A percentile compares a stretch with the other conserved stretches of the same genome.
Conservation (phyloP, 2,888 invertebrate species). For the Buathra laborator region DNA sequence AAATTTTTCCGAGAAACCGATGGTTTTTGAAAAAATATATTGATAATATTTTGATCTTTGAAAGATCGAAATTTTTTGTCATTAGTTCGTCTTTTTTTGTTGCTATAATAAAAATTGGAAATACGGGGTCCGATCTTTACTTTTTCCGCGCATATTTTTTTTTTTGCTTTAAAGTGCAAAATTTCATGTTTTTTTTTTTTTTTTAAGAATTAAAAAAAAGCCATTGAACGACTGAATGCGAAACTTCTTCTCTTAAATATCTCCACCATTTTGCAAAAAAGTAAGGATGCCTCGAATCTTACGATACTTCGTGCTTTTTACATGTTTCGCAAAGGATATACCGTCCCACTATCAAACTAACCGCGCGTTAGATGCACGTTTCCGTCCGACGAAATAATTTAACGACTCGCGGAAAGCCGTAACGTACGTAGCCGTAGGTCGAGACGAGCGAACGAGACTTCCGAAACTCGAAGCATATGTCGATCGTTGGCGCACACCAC, state of each 20-base stretch:
- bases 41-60: background rate
- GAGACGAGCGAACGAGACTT: constrained; percentile 54
- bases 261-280: background rate
- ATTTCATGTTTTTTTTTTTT: no score
- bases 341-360: constrained; percentile 42
- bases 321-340: background rate
- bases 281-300: background rate
- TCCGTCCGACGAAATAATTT: constrained; percentile 63
- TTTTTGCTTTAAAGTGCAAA: no score
- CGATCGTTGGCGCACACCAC: constrained; percentile 19
- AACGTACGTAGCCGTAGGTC: constrained; percentile 42
- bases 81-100: no score
- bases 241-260: background rate
- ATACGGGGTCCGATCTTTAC: no score
- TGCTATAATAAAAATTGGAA: no score
- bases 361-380: constrained; percentile 32
- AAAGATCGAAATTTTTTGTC: background rate
- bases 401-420: constrained; percentile 58
- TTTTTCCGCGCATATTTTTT: no score
- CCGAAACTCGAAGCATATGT: constrained; percentile 60
- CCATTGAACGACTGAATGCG: no score
- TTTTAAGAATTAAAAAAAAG: no score
- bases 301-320: background rate
- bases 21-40: background rate
- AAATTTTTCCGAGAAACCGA: no score